Base-by-base conservation (phyloP, 2,888 invertebrate species). In the Gryllus longicercus region DNA sequence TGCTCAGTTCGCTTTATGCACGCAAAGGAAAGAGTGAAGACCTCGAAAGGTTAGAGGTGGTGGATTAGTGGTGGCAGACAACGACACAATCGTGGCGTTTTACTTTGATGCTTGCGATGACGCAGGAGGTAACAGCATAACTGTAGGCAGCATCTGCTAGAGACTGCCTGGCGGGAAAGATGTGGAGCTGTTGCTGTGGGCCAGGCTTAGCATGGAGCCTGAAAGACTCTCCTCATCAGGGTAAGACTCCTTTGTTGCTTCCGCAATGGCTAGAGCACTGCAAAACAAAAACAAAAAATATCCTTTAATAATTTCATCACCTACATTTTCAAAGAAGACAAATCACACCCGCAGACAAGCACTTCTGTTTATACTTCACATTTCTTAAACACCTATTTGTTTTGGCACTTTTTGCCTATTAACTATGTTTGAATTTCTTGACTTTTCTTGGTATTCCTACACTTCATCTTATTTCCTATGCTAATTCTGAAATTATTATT, bases 191-290 rank as follows among this genome's bases (percentile, higher is more conserved):
- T 96, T 96, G 91, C 96, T 96, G 90, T 96, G 96, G 84, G 96
- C 96, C 88, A 98, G 92, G 89, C 97, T 97, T 86, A 95, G 91
- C 94, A 97, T 95, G 85, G 97, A 97, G 85, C 97, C 97, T 82
- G 96, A 96, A 84, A 97, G 91, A 86, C 96, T 96, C 86, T 94
- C 94, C 87, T 96, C 97, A 85, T 96, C 96, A 85, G 94, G 94
- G 89, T 95, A 96, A 84, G 93, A 92, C 88, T 96, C 96, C 85
- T 95, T 92, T 84, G 96, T 95, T 86, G 95, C 95, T 88, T 97
- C 96, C 80, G 94, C 94, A 87, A 98, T 94, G 85, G 96, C 96
- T 89, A 97, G 90, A 83, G 96, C 95, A 90, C 96, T 96, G 89
- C 78, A 90, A 88, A 75, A 82, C 82, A 82, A 38, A 5, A 83